phyloP scores from a whole-genome alignment of 2,113 vertebrate species.

The Epinephelus moara region DNA sequence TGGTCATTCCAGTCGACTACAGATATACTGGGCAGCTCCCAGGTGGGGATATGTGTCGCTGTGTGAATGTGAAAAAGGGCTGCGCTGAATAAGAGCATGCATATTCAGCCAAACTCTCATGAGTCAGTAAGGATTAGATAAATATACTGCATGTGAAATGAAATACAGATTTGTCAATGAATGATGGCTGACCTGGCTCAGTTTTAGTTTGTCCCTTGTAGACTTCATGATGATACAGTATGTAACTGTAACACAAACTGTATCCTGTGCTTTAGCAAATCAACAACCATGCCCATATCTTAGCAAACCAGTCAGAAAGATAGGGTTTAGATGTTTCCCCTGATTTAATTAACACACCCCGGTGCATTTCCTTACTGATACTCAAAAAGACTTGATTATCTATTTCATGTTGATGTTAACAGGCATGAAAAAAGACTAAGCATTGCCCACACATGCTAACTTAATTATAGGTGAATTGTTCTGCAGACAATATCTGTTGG shows the following conservation, averaged over 20 bases:
- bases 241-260: neutral
- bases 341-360: neutral
- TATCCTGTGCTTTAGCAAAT: neutral
- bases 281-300: neutral
- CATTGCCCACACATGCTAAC: neutral
- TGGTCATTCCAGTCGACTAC: neutral
- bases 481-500: neutral
- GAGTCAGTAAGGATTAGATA: neutral
- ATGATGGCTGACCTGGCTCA: neutral
- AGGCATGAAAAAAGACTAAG: neutral
- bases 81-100: neutral
- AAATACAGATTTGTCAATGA: neutral
- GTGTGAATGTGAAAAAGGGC: constrained; percentile 3
- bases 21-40: constrained; percentile 8
- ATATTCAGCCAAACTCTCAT: neutral
- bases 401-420: neutral
- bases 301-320: neutral
- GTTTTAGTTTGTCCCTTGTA: neutral
- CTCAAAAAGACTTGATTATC: neutral
- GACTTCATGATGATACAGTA: neutral
- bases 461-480: neutral
- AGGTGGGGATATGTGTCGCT: constrained; percentile 7
- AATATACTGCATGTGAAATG: neutral
- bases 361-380: neutral
- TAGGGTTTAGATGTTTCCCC: neutral